Conservation (phyloP, 1,140 invertebrate species). For the Drosophila busckii region DNA sequence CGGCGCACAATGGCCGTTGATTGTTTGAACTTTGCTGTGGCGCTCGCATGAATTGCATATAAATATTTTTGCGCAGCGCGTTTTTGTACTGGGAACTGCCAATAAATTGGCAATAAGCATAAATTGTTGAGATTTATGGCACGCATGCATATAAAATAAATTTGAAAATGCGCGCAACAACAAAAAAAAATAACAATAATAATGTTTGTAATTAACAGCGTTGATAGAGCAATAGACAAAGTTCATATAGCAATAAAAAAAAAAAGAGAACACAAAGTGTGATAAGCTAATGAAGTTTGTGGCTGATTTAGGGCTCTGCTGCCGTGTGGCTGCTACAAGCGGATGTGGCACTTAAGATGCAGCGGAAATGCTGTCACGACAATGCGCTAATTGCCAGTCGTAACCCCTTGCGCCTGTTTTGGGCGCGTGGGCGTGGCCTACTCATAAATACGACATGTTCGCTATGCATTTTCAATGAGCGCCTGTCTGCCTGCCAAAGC, state of each 20-base stretch:
- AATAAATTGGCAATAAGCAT: conserved; percentile 71
- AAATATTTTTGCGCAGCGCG: conserved; percentile 29
- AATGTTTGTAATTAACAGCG: conserved; percentile 53
- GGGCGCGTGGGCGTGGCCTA: background rate
- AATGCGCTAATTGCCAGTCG: conserved; percentile 53
- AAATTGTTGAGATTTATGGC: conserved; percentile 57
- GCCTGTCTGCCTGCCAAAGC: conserved; percentile 51
- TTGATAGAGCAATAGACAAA: conserved; percentile 10
- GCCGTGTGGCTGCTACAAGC: conserved; percentile 26
- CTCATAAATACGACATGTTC: conserved; percentile 68
- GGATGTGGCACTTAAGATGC: conserved; percentile 64
- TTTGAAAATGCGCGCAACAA: conserved; percentile 14
- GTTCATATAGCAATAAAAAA: conserved; percentile 2
- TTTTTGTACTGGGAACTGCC: conserved; percentile 15
- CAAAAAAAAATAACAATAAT: conserved; percentile 17
- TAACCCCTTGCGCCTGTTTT: background rate
- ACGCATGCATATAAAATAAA: conserved; percentile 49
- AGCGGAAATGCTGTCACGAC: conserved; percentile 43
- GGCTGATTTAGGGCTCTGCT: conserved; percentile 5
- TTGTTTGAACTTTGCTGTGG: conserved; percentile 69
- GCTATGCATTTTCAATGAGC: conserved; percentile 67
- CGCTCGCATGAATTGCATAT: conserved; percentile 39
- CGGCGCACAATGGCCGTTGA: conserved; percentile 61
- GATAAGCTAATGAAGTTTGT: conserved; percentile 22
- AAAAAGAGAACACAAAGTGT: background rate